These are phyloP conservation scores for Metallyticus violacea DNA, from an alignment of 2,888 invertebrate genomes.

Conservation along the genomic window DNA sequence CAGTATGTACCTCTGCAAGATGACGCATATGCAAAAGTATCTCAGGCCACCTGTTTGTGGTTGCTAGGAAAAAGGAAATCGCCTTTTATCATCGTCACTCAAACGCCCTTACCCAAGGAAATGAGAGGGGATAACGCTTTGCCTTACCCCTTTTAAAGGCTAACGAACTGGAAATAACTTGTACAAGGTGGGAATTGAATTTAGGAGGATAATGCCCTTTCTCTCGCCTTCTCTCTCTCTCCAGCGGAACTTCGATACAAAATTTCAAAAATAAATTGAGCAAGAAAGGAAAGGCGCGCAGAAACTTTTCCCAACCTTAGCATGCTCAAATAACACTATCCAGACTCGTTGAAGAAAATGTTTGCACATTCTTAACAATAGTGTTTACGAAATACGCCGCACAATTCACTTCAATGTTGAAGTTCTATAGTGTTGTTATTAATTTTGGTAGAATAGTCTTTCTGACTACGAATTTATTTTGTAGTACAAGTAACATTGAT, in stretches of 20 bases:
- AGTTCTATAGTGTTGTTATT: too few relatives aligned
- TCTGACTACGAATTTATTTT: too few relatives aligned
- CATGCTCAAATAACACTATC: neutral
- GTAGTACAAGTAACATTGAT: too few relatives aligned
- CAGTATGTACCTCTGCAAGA: neutral
- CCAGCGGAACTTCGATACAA: neutral
- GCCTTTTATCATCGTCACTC: neutral
- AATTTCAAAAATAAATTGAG: neutral
- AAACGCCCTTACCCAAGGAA: neutral
- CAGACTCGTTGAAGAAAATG: neutral
- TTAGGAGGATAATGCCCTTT: neutral
- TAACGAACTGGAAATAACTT: slow-evolving; percentile 1
- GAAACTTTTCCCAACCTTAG: neutral
- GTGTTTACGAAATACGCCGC: too few relatives aligned
- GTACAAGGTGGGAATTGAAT: neutral
- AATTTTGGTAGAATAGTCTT: too few relatives aligned
- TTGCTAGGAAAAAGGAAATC: neutral
- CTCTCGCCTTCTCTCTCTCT: neutral
- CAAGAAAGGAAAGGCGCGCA: neutral
- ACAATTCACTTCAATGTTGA: too few relatives aligned
- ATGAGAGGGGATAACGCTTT: neutral
- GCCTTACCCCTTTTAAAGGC: neutral
- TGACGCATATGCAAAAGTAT: neutral
- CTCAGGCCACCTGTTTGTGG: neutral
- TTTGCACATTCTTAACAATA: too few relatives aligned